Base-by-base conservation (phyloP, 2,113 vertebrate genomes). In the Porphyrio hochstetteri region DNA sequence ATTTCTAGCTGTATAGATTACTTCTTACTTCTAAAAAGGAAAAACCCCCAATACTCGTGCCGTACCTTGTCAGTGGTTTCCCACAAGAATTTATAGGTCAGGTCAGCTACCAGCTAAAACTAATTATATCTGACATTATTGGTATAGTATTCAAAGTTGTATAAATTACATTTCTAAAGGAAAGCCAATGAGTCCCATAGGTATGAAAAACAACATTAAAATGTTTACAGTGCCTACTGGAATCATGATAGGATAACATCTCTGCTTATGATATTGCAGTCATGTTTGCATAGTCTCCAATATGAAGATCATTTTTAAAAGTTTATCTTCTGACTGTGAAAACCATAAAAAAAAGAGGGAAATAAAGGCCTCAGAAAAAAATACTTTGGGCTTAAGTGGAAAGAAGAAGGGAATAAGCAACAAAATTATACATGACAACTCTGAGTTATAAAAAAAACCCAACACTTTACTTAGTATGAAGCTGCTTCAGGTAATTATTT, bases 91-190 rank as follows among this genome's bases (percentile, higher is more conserved):
- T 86, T 84, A 91, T 71, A 86, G 90, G 55, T 87, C 82, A 92
- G n/a, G 42, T 92, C 76, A 61, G 24, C 33, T 76, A 61, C n/a
- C 40, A 86, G 38, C 40, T 78, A 46, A 94, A 92, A 83, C 52
- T 74, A 86, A 87, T 92, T 91, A 70, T 48, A 61, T 21, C 16
- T 61, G 52, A 81, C 28, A 25, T 84, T 90, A 72, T 82, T 65
- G 59, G 29, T 86, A 70, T 55, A 48, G 29, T 46, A 87, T 84
- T 91, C 75, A 78, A 86, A 77, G 36, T 38, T 74, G 12, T 63
- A 78, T 86, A 82, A 94, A 94, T 86, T 82, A 55, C 46, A 55
- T 65, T 86, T 91, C 60, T 93, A 81, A 91, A 89, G n/a, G 33
- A 83, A 95, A 89, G 28, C 13, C 27, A 55, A 46, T 60, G 35